These are phyloP conservation scores for Huso huso DNA, from an alignment of 2,797 vertebrate species.

Conservation along the genomic window DNA sequence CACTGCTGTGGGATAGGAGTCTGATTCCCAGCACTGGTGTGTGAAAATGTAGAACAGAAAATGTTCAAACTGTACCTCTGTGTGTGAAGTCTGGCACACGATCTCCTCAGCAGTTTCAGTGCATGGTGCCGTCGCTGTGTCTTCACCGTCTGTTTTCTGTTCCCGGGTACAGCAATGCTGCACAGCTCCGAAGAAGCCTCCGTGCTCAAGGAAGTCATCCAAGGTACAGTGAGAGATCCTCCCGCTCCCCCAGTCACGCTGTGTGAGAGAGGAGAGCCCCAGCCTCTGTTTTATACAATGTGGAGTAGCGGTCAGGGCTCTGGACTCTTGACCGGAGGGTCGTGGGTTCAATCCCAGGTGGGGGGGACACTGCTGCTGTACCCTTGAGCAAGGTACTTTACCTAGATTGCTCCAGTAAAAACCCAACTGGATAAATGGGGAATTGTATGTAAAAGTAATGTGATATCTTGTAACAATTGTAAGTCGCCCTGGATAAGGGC, in stretches of 20 bases:
- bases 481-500: no score
- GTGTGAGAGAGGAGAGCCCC: slow-evolving; percentile 10
- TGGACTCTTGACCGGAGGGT: neutral
- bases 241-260: slow-evolving; percentile 22
- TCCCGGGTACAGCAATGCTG: slow-evolving; percentile 59
- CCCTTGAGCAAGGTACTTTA: neutral
- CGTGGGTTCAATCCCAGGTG: no score
- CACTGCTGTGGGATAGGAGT: no score
- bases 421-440: no score
- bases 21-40: neutral
- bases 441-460: no score
- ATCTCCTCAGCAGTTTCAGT: no score
- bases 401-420: no score
- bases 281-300: neutral
- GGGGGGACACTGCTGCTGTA: neutral
- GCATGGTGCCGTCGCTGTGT: no score
- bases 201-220: slow-evolving; percentile 59
- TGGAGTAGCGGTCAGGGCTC: neutral
- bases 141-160: neutral
- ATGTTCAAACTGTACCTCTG: no score
- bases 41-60: neutral
- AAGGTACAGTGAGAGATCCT: slow-evolving; percentile 62
- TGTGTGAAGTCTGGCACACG: no score
- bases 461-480: no score
- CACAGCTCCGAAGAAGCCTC: slow-evolving; percentile 56